These are phyloP conservation scores for Paratilapia polleni DNA, from an alignment of 2,113 vertebrate species.

Conservation along the genomic window DNA sequence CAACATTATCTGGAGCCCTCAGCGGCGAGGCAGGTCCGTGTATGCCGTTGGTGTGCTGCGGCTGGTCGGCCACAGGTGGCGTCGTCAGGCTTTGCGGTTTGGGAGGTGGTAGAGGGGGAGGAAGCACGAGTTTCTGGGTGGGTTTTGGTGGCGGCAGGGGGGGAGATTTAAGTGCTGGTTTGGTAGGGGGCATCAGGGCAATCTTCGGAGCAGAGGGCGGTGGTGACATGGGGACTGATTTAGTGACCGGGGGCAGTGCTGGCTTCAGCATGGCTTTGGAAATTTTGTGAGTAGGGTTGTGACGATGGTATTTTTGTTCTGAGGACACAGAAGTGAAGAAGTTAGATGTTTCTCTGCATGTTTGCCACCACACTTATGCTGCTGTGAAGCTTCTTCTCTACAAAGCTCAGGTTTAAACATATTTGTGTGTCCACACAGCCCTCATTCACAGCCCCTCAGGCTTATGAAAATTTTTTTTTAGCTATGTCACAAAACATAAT, in stretches of 20 bases:
- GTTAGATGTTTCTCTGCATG: background rate
- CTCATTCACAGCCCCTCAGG: background rate
- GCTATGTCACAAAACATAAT: background rate
- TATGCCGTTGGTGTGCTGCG: slow-evolving; percentile 42
- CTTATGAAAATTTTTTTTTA: background rate
- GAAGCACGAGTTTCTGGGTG: background rate
- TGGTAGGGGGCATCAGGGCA: slow-evolving; percentile 50
- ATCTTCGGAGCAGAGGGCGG: slow-evolving; percentile 22
- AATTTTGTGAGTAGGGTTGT: slow-evolving; percentile 2
- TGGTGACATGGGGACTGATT: background rate
- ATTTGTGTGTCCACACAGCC: background rate
- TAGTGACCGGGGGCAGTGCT: background rate
- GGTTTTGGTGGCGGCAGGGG: slow-evolving; percentile 47
- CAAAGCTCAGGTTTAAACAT: accelerated
- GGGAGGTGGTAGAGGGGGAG: background rate
- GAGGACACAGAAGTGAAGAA: background rate
- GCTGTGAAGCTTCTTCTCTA: background rate
- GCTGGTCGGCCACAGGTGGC: background rate
- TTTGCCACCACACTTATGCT: background rate
- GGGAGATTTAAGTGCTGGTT: slow-evolving; percentile 40
- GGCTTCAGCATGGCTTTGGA: slow-evolving; percentile 57
- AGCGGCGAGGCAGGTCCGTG: slow-evolving; percentile 53
- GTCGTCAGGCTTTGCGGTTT: slow-evolving; percentile 27
- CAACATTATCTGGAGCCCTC: background rate
- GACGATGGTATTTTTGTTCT: slow-evolving; percentile 41